phyloP scores from a whole-genome alignment of 2,797 vertebrate species.

The Onychomys arenicola region DNA sequence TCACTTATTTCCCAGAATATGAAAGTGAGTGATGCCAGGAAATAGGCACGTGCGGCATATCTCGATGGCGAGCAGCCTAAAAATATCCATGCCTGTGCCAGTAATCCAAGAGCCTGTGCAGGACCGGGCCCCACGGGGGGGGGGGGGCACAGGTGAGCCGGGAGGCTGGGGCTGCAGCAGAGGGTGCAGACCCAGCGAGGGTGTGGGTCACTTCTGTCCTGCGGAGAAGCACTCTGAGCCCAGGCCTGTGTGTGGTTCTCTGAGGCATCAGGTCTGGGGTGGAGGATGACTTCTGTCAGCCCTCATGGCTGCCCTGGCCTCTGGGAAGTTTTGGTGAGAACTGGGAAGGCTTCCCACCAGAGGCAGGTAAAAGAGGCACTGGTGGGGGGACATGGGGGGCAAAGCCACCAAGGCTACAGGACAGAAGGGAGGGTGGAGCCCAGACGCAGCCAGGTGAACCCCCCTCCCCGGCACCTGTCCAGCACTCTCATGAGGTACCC shows the following conservation, averaged over 20 bases:
- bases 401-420: neutral
- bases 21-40: slow-evolving; percentile 57
- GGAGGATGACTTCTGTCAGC: rapidly evolving
- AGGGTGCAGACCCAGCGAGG: neutral
- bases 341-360: neutral
- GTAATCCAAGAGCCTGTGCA: neutral
- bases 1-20: slow-evolving; percentile 50
- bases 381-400: neutral
- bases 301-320: neutral
- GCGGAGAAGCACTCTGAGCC: neutral
- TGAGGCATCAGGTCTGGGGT: neutral
- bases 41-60: neutral
- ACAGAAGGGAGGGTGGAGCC: neutral
- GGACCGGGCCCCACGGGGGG: neutral
- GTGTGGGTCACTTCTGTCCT: neutral
- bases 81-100: neutral
- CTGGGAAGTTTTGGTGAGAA: neutral
- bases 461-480: neutral
- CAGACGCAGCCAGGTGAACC: neutral
- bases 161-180: neutral
- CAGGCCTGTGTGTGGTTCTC: neutral
- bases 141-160: neutral
- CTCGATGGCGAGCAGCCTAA: neutral
- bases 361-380: neutral
- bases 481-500: neutral